Base-by-base conservation (phyloP, 2,113 vertebrate species). In the Hippocampus barbouri region DNA sequence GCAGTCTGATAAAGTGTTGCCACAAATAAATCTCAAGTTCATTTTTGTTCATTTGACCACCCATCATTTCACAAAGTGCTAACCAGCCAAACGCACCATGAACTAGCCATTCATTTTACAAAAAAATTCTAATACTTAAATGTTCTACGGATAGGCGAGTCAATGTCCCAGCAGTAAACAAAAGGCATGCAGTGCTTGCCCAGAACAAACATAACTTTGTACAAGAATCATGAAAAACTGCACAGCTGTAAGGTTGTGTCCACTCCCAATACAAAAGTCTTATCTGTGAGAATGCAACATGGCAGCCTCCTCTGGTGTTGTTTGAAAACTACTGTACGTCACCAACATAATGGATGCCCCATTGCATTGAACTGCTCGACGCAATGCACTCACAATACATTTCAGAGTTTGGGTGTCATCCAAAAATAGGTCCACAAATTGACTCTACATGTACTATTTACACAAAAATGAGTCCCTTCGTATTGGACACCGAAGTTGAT, bases 151-250 rank as follows among this genome's bases (percentile, higher is more conserved):
- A 79, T 79, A 79, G 66, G 60, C 40, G 66, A 85, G 79, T 84
- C 81, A 70, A 79, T 84, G 87, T 85, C 85, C 71, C 70, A 68
- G 66, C 71, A 72, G 71, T 49, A 83, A 83, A 82, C 80, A 85
- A 79, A 8, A 85, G 89, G 85, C 89, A 87, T 90, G 90, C 87
- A 85, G 85, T 89, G 89, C 83, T 88, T 84, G 87, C 84, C 79
- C 85, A 88, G 80, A 89, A 85, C 69, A 69, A 69, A 72, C 74
- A 69, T 21, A 66, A 74, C 68, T 90, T 79, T 84, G 61, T 79
- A 82, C 78, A 87, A 74, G 82, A 81, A 85, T 85, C 72, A 68
- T 72, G 83, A 60, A 76, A 82, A 83, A 81, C 80, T 82, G 85
- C 83, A 78, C 21, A 79, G 66, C 68, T 75, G 72, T 11, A 78